Base-by-base conservation (phyloP, 2,113 vertebrate genomes). In the rat (Rattus norvegicus) region DNA sequence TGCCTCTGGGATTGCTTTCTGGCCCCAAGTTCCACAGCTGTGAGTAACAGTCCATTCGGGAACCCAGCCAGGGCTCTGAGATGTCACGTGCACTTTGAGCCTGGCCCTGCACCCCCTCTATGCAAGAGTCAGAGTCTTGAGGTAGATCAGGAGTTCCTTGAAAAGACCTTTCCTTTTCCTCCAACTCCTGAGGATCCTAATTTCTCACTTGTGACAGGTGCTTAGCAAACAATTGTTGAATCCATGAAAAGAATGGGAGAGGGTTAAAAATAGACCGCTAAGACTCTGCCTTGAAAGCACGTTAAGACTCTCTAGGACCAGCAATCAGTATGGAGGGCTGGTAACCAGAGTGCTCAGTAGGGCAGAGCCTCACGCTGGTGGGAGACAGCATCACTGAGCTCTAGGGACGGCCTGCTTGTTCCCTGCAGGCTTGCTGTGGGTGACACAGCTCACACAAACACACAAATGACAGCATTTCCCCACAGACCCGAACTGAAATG, bases 111-210 rank as follows among this genome's bases (percentile, higher is more conserved):
- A 7, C 12, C 16, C 14, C 8, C 63, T 85, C 19, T 63, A n/a
- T 70, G 43, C 4, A 75, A 63, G 76, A 17, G 19, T 73, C 39
- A 39, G 75, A 43, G 72, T 61, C 49, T 81, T n/a, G 39, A 47
- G 49, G 39, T 30, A 59, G 6, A 47, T 16, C 36, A 72, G 47
- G 36, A 88, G 39, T 76, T 84, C 70, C 81, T 63, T 80, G 17
- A 92, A 30, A 81, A 94, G 22, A 69, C 5, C 43, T 81, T 59
- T 69, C 16, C 36, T 81, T 61, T 5, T 2, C 11, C 39, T 54
- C 26, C 84, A 47, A 89, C n/a, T 91, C 65, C 85, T 86, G 47
- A 94, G 69, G 91, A 33, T 65, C 83, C 43, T 9, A 86, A 81
- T 86, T 95, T 80, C 88, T 89, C 30, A 69, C 10, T 63, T 20